Base-by-base conservation (phyloP, 2,113 vertebrate genomes). In the Eleginops maclovinus region DNA sequence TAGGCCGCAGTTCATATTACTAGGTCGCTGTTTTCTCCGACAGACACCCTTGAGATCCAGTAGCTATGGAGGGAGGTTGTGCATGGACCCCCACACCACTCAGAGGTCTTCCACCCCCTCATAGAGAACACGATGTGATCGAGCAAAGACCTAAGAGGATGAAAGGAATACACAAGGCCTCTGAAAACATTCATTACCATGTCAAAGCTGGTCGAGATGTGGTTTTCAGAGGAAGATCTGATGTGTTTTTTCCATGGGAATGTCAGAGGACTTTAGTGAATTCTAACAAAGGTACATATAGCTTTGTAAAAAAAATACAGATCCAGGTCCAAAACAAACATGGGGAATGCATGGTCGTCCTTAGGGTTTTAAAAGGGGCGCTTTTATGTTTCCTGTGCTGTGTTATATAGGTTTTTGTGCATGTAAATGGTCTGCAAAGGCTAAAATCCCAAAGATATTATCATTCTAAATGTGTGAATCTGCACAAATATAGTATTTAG, bases 101-200 rank as follows among this genome's bases (percentile, higher is more conserved):
- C 83, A 72, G 47, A 70, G 72, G 68, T 63, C 71, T 55, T 49
- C 66, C 44, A 71, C 55, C 75, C 67, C 70, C 87, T 80, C 81
- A 71, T 12, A 67, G 46, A 24, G 22, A 80, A 49, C 75, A 67
- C 9, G 16, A 75, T 83, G 81, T 75, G 49, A 82, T 66, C 82
- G 67, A 62, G 47, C 61, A 63, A 60, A 75, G 56, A 65, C 56
- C 54, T 22, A 66, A 56, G 63, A 74, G 74, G 68, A 82, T 84
- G 65, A 88, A 75, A 85, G 56, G 46, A 77, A 67, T 61, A 68
- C 31, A 31, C 46, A 49, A 69, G 60, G 74, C 54, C 72, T 58
- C 36, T 41, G 59, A 83, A 79, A 80, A 81, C 47, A 77, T 69
- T 69, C 21, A 83, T 73, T 75, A 72, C 54, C 69, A 78, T 86